A percentile compares a stretch with the other conserved stretches of the same genome.
These are phyloP conservation scores for Zygogramma bicolorata DNA, from an alignment of 2,888 invertebrate species.

Conservation along the genomic window DNA sequence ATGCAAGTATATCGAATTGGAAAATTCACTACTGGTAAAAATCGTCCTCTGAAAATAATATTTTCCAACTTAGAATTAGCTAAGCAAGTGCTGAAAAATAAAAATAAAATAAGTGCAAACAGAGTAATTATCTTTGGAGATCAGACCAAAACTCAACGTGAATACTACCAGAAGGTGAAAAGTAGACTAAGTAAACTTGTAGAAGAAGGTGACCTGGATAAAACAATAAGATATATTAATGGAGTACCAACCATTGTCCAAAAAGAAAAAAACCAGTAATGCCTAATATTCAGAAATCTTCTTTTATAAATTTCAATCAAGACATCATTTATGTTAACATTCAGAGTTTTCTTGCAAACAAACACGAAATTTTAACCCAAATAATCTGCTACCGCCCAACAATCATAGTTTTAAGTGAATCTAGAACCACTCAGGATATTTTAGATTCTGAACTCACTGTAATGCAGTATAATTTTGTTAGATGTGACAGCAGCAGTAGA, in stretches of 20 bases:
- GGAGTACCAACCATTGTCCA: neutral
- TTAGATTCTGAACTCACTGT: neutral
- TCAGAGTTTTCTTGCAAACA: constrained; percentile 8
- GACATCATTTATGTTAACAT: constrained; percentile 9
- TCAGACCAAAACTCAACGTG: constrained; percentile 6
- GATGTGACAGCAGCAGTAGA: constrained; percentile 2
- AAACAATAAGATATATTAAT: constrained; percentile 8
- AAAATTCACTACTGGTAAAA: neutral
- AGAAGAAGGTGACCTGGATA: neutral
- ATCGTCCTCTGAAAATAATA: constrained; percentile 9
- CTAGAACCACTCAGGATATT: neutral
- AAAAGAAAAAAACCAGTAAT: constrained; percentile 2
- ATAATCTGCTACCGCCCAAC: constrained; percentile 1
- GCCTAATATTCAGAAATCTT: constrained; percentile 5
- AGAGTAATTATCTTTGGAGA: constrained; percentile 4
- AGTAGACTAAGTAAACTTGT: neutral
- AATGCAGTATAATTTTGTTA: neutral
- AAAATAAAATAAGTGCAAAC: neutral
- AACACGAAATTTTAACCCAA: neutral
- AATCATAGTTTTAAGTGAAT: constrained; percentile 9
- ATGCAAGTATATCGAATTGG: constrained; percentile 4
- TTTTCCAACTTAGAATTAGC: constrained; percentile 2
- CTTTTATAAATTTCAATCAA: constrained; percentile 1
- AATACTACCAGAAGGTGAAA: constrained; percentile 9
- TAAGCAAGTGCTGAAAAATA: neutral